These are phyloP conservation scores for Caenorhabditis afra DNA, from an alignment of 2,888 invertebrate genomes.

Conservation along the genomic window DNA sequence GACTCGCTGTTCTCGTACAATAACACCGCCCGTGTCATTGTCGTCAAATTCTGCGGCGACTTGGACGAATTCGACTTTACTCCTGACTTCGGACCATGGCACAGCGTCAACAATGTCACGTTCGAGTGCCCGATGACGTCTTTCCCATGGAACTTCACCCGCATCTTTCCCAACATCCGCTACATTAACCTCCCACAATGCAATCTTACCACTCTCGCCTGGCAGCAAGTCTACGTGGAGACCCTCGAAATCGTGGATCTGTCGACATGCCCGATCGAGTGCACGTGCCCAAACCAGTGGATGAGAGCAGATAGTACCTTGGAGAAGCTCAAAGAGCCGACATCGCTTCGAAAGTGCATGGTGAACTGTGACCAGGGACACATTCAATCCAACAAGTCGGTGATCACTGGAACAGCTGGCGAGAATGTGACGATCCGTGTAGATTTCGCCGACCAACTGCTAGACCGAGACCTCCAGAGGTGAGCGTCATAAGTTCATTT, in stretches of 20 bases:
- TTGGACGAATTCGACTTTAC: slow-evolving; percentile 3
- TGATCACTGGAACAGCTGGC: slow-evolving; percentile 25
- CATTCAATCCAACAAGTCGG: slow-evolving; percentile 14
- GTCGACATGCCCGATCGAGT: slow-evolving; percentile 61
- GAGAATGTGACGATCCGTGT: slow-evolving; percentile 39
- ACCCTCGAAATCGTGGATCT: slow-evolving; percentile 49
- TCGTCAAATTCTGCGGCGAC: slow-evolving; percentile 13
- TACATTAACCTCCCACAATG: slow-evolving; percentile 47
- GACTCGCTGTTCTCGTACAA: slow-evolving; percentile 17
- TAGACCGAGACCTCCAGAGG: slow-evolving; percentile 24
- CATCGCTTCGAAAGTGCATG: slow-evolving; percentile 22
- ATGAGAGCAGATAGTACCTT: slow-evolving; percentile 32
- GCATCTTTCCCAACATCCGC: slow-evolving; percentile 33
- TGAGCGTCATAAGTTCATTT: slow-evolving; percentile 1
- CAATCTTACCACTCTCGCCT: slow-evolving; percentile 47
- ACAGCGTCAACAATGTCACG: slow-evolving; percentile 30
- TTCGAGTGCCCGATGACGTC: slow-evolving; percentile 30
- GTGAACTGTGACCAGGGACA: slow-evolving; percentile 21
- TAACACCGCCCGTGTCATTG: slow-evolving; percentile 6
- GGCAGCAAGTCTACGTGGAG: slow-evolving; percentile 60
- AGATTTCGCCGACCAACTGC: slow-evolving; percentile 12
- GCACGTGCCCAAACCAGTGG: slow-evolving; percentile 62
- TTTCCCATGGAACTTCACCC: slow-evolving; percentile 16
- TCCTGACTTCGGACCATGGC: slow-evolving; percentile 8
- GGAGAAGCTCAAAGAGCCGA: slow-evolving; percentile 22